phyloP scores from a whole-genome alignment of 2,113 vertebrate genomes.

The Silurus glanis region DNA sequence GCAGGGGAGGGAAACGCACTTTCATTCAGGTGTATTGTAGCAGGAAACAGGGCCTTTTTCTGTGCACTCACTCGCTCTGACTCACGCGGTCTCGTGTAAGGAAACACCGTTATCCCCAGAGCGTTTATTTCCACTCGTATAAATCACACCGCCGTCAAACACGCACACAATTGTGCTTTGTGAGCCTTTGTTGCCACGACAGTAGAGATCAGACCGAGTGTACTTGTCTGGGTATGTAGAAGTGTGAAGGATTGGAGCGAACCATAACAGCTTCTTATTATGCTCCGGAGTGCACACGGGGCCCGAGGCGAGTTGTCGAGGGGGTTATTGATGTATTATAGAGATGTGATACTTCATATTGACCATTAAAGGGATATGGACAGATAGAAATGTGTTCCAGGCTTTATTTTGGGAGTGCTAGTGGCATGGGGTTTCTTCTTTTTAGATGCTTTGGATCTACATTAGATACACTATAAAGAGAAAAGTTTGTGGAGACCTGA shows the following conservation, averaged over 20 bases:
- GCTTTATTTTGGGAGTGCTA: neutral
- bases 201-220: constrained; percentile 11
- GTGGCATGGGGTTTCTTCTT: neutral
- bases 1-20: neutral
- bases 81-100: neutral
- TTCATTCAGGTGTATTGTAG: constrained; percentile 14
- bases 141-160: constrained; percentile 23
- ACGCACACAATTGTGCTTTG: neutral
- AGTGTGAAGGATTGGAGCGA: neutral
- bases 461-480: too few relatives aligned
- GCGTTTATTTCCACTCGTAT: constrained; percentile 12
- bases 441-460: too few relatives aligned
- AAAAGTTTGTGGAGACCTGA: too few relatives aligned
- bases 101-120: constrained; percentile 19
- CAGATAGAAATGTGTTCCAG: neutral
- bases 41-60: constrained; percentile 27
- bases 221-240: neutral
- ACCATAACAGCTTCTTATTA: neutral
- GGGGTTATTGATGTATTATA: neutral
- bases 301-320: neutral
- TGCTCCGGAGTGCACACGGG: neutral
- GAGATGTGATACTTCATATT: neutral
- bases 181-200: neutral
- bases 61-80: constrained; percentile 27
- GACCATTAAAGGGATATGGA: neutral